These are phyloP conservation scores for Indicator indicator DNA, from an alignment of 2,113 vertebrate species.

Conservation along the genomic window DNA sequence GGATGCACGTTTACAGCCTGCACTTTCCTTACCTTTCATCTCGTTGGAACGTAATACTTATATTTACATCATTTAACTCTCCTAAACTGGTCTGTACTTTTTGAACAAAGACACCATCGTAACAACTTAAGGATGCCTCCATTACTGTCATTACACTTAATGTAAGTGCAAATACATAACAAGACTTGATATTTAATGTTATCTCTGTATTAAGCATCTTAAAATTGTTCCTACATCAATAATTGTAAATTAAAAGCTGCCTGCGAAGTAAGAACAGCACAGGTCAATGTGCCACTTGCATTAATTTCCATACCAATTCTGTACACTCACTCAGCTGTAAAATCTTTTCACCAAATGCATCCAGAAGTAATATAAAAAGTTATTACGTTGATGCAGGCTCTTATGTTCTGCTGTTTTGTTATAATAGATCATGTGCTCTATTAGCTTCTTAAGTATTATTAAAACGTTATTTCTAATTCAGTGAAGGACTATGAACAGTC, in stretches of 20 bases:
- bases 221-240: neutral
- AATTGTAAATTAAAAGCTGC: neutral
- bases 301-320: neutral
- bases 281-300: neutral
- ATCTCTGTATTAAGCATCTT: neutral
- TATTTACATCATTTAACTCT: neutral
- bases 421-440: neutral
- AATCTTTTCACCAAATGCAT: neutral
- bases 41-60: neutral
- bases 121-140: neutral
- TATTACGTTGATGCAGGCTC: neutral
- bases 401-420: neutral
- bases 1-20: neutral
- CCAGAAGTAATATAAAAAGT: neutral
- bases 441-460: neutral
- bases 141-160: neutral
- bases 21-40: neutral
- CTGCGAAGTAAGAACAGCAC: neutral
- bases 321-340: neutral
- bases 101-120: neutral
- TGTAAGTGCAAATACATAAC: neutral
- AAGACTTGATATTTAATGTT: neutral
- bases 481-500: neutral
- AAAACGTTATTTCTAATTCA: neutral
- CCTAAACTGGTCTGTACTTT: neutral